Evolutionary conservation across 1,140 invertebrate species (phyloP).

Genomic region (Neuroterus valhalla): DNA sequence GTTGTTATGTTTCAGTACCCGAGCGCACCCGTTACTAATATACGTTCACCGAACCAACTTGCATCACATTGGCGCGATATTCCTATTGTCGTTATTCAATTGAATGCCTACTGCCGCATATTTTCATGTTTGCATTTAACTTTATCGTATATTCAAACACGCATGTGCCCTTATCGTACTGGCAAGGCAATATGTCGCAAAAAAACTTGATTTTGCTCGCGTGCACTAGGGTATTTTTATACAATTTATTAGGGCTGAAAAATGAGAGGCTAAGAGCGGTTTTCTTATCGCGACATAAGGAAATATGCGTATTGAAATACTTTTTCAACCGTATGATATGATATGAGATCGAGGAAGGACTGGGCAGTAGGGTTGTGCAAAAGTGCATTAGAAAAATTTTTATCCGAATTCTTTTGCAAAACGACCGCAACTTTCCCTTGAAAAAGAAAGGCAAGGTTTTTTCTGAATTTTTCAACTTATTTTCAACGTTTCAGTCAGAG

Average conservation of each 20-base stretch:
- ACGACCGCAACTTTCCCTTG: no score
- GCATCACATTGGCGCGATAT: not conserved
- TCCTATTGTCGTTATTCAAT: conserved; percentile 28
- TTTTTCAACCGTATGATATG: no score
- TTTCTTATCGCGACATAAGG: no score
- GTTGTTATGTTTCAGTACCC: conserved; percentile 46
- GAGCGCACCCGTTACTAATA: conserved; percentile 43
- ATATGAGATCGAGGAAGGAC: no score
- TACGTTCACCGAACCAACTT: conserved; percentile 4
- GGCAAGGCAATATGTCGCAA: not conserved
- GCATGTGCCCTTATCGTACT: not conserved
- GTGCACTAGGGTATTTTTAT: not conserved
- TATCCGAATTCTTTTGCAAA: no score
- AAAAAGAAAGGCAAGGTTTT: no score
- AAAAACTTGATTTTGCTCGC: not conserved
- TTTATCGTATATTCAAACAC: conserved; percentile 30
- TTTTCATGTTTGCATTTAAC: conserved; percentile 50
- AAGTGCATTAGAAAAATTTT: no score
- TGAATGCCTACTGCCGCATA: conserved; percentile 33
- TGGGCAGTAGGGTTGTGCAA: no score
- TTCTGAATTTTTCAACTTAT: no score
- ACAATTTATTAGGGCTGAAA: not conserved
- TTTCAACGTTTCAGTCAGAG: no score
- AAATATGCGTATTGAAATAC: no score
- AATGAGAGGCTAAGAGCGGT: no score